These are phyloP conservation scores for Ascaphus truei DNA, from an alignment of 2,113 vertebrate species.

Conservation along the genomic window DNA sequence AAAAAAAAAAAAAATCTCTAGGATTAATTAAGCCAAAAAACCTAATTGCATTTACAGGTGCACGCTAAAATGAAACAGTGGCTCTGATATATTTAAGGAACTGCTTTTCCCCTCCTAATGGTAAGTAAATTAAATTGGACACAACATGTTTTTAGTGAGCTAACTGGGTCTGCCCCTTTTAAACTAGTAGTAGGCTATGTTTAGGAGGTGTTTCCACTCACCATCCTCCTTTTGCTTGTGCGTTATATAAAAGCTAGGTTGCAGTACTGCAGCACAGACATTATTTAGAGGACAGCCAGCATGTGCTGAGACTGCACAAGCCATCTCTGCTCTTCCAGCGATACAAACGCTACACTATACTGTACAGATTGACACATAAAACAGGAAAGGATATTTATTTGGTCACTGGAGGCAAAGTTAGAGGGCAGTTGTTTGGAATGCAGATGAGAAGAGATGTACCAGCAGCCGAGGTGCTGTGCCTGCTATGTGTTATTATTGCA, in stretches of 20 bases:
- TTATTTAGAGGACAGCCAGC: not conserved
- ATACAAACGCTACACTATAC: not conserved
- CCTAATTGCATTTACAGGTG: no score
- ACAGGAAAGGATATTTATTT: constrained; percentile 4
- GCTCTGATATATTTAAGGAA: no score
- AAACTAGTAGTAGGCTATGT: no score
- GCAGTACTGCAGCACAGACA: not conserved
- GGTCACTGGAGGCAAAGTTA: not conserved
- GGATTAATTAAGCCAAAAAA: no score
- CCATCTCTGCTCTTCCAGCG: constrained; percentile 2
- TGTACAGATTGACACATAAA: constrained; percentile 29
- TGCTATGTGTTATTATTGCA: no score
- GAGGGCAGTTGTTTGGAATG: not conserved
- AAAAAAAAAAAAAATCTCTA: no score
- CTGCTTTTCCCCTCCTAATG: no score
- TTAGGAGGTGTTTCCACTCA: no score
- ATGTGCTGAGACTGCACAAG: constrained; percentile 19
- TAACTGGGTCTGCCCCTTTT: not conserved
- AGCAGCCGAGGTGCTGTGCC: not conserved
- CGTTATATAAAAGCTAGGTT: not conserved
- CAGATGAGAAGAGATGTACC: not conserved
- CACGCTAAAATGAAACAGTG: no score
- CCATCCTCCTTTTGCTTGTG: not conserved
- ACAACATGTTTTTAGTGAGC: no score
- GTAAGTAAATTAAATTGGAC: no score